phyloP scores from a whole-genome alignment of 2,888 invertebrate genomes.

The Andrena trimmerana region DNA sequence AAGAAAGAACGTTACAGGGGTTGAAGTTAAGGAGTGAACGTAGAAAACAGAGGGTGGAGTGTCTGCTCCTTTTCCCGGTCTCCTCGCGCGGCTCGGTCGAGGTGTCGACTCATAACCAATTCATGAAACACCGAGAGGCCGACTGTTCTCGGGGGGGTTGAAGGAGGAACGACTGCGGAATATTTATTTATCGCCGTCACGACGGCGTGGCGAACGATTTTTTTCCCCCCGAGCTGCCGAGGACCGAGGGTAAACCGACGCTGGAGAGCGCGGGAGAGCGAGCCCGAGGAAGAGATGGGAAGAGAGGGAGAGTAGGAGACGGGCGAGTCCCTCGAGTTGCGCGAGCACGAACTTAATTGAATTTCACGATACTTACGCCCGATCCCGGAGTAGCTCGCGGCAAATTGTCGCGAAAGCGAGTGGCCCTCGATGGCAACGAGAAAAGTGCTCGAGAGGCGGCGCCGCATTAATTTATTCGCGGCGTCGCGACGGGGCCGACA shows the following conservation, averaged over 20 bases:
- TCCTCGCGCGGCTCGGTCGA: constrained; percentile 25
- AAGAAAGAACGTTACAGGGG: too few species aligned
- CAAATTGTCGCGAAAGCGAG: constrained; percentile 71
- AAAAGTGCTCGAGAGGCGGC: constrained; percentile 64
- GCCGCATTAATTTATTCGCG: constrained; percentile 67
- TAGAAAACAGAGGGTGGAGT: constrained; percentile 27
- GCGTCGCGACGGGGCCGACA: constrained; percentile 29
- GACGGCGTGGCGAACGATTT: constrained; percentile 39
- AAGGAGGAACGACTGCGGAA: constrained; percentile 43
- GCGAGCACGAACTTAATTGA: constrained; percentile 70
- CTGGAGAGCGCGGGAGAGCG: constrained; percentile 4
- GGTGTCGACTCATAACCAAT: constrained; percentile 69
- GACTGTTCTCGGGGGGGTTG: constrained; percentile 46
- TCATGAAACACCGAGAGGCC: constrained; percentile 66
- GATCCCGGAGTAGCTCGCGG: constrained; percentile 65
- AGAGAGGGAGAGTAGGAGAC: not conserved
- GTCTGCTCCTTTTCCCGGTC: constrained; percentile 30
- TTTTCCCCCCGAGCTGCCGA: not conserved
- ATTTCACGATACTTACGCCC: constrained; percentile 70
- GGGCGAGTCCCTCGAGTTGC: constrained; percentile 58
- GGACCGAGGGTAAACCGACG: not conserved
- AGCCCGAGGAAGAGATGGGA: constrained; percentile 3
- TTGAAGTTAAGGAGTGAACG: not conserved
- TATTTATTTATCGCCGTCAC: constrained; percentile 69
- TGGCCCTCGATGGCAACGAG: constrained; percentile 64